These are phyloP conservation scores for Coracopsis vasa DNA, from an alignment of 2,113 vertebrate species.

Conservation along the genomic window DNA sequence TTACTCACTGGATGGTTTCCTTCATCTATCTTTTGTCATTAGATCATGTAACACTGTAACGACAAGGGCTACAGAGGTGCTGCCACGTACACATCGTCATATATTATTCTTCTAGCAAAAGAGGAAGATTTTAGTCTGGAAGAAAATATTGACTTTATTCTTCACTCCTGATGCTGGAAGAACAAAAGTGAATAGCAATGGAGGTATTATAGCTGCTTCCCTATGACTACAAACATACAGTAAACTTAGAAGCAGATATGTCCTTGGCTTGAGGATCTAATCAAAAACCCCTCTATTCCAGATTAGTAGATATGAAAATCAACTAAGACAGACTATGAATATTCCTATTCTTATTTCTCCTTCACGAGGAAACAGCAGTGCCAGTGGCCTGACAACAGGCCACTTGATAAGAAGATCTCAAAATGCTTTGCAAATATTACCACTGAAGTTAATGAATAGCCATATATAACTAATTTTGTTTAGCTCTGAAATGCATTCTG, in stretches of 20 bases:
- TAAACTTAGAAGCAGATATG: not conserved
- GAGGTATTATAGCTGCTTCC: not conserved
- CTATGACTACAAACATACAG: not conserved
- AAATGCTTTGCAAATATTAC: not conserved
- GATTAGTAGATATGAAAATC: not conserved
- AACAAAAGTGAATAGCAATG: not conserved
- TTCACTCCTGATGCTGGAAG: not conserved
- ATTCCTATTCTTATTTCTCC: not conserved
- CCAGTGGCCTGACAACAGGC: not conserved
- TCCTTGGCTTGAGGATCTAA: not conserved
- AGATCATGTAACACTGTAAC: not conserved
- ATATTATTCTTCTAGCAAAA: not conserved
- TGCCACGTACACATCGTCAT: not conserved
- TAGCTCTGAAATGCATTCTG: not conserved
- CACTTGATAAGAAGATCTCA: not conserved
- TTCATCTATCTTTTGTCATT: not conserved
- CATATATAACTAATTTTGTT: not conserved
- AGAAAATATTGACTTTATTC: not conserved
- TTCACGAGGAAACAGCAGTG: not conserved
- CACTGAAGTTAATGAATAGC: not conserved
- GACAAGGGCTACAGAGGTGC: not conserved
- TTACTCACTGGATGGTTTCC: not conserved
- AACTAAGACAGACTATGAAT: not conserved
- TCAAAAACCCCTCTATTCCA: not conserved
- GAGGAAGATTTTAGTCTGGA: not conserved